These are phyloP conservation scores for Physocephala rufipes DNA, from an alignment of 2,888 invertebrate species.

Conservation along the genomic window DNA sequence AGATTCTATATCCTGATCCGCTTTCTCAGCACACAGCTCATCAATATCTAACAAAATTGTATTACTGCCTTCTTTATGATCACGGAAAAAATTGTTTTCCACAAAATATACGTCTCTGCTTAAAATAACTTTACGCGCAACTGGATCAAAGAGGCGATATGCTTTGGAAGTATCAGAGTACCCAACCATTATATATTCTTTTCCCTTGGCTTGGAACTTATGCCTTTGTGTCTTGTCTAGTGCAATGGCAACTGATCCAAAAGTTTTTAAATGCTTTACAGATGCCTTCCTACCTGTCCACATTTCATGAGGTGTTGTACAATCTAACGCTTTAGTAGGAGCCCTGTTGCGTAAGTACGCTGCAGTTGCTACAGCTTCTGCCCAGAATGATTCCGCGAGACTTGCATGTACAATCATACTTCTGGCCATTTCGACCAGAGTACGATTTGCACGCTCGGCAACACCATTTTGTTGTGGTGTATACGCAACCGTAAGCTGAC, in stretches of 20 bases:
- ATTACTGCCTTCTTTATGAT: conserved; percentile 43
- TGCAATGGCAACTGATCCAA: conserved; percentile 3
- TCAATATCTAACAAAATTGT: conserved; percentile 39
- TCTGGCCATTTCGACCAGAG: not conserved
- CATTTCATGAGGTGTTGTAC: conserved; percentile 41
- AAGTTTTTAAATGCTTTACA: not conserved
- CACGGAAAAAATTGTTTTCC: not conserved
- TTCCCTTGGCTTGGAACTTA: conserved; percentile 24
- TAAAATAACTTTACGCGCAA: conserved; percentile 14
- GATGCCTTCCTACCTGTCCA: conserved; percentile 28
- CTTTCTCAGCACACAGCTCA: conserved; percentile 35
- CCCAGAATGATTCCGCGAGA: conserved; percentile 13
- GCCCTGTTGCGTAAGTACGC: conserved; percentile 39
- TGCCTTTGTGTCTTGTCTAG: conserved; percentile 23
- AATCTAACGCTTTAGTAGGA: conserved; percentile 40
- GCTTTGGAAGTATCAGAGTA: conserved; percentile 23
- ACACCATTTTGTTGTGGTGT: conserved; percentile 45
- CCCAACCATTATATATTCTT: conserved; percentile 24
- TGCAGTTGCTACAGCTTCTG: conserved; percentile 40
- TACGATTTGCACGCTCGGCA: conserved; percentile 33
- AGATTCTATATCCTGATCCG: conserved; percentile 32
- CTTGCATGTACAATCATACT: conserved; percentile 1
- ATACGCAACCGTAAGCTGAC: conserved; percentile 39
- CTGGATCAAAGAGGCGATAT: conserved; percentile 26
- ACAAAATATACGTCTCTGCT: conserved; percentile 34